These are phyloP conservation scores for Drosophila pectinifera DNA, from an alignment of 1,140 invertebrate species.

Conservation along the genomic window DNA sequence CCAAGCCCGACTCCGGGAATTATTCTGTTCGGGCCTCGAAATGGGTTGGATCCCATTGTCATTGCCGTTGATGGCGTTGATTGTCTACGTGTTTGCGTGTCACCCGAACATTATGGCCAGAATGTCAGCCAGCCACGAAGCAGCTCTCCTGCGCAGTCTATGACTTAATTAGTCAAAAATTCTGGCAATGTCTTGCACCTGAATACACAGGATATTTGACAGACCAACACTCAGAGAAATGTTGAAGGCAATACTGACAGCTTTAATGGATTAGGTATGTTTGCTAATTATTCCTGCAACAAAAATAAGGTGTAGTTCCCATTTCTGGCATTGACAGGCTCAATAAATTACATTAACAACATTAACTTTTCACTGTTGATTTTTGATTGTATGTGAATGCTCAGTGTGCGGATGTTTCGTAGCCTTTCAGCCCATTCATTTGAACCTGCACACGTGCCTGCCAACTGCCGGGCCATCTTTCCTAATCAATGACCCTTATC, in stretches of 20 bases:
- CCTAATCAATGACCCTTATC: slow-evolving; percentile 76
- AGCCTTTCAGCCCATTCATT: slow-evolving; percentile 1
- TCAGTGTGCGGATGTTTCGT: slow-evolving; percentile 9
- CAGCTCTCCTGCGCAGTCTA: slow-evolving; percentile 14
- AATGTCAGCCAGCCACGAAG: slow-evolving; percentile 38
- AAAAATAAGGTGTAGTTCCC: neutral
- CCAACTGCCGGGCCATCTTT: slow-evolving; percentile 42
- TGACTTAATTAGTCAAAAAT: slow-evolving; percentile 78
- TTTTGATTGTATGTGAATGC: slow-evolving; percentile 46
- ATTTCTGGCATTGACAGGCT: slow-evolving; percentile 1
- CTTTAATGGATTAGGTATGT: neutral
- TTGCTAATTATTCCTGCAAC: neutral
- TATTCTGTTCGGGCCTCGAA: slow-evolving; percentile 18
- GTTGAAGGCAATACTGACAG: neutral
- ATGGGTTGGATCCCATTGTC: slow-evolving; percentile 35
- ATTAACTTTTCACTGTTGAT: slow-evolving; percentile 27
- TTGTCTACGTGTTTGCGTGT: slow-evolving; percentile 79
- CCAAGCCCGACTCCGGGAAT: slow-evolving; percentile 32
- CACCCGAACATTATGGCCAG: slow-evolving; percentile 55
- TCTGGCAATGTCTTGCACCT: slow-evolving; percentile 55
- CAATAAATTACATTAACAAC: slow-evolving; percentile 31
- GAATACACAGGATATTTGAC: neutral
- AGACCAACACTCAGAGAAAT: slow-evolving; percentile 1
- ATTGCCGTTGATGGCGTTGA: slow-evolving; percentile 58
- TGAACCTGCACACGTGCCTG: slow-evolving; percentile 54